Conservation (phyloP, 1,140 invertebrate species). For the Ericerus pela region DNA sequence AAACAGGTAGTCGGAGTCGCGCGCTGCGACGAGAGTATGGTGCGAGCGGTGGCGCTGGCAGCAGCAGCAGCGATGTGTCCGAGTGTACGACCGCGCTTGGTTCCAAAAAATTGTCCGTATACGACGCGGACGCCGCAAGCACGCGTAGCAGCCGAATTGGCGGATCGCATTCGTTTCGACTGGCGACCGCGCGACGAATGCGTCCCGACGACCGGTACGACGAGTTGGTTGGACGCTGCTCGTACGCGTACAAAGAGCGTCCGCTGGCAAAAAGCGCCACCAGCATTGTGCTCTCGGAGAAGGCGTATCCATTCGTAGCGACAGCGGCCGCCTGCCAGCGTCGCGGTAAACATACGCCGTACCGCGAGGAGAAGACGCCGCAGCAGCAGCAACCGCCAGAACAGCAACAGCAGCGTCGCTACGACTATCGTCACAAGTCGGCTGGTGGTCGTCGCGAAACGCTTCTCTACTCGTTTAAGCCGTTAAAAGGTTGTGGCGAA, state of each 20-base stretch:
- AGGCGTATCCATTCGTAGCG: slow-evolving; percentile 45
- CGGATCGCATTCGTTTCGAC: slow-evolving; percentile 19
- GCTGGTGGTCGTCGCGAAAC: slow-evolving; percentile 15
- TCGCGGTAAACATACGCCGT: slow-evolving; percentile 35
- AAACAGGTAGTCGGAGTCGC: neutral
- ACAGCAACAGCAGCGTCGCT: slow-evolving; percentile 19
- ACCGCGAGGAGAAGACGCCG: slow-evolving; percentile 18
- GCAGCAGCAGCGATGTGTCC: slow-evolving; percentile 24
- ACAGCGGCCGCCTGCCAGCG: neutral
- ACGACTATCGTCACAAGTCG: slow-evolving; percentile 12
- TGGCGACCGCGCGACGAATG: slow-evolving; percentile 41
- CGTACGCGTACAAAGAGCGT: slow-evolving; percentile 19
- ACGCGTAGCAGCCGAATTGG: neutral
- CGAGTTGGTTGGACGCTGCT: slow-evolving; percentile 47
- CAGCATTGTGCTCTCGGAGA: slow-evolving; percentile 45
- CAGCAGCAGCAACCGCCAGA: slow-evolving; percentile 22
- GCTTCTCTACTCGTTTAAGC: neutral
- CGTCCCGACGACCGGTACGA: slow-evolving; percentile 59
- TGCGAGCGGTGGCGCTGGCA: slow-evolving; percentile 21
- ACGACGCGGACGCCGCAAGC: slow-evolving; percentile 5
- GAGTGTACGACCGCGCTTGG: no score
- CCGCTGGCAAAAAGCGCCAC: slow-evolving; percentile 42
- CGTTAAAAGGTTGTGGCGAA: neutral
- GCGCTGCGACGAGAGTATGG: neutral
- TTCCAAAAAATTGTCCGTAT: no score